A percentile compares a stretch with the other conserved stretches of the same genome.
Conservation (phyloP, 2,797 vertebrate species). For the Tenualosa ilisha region DNA sequence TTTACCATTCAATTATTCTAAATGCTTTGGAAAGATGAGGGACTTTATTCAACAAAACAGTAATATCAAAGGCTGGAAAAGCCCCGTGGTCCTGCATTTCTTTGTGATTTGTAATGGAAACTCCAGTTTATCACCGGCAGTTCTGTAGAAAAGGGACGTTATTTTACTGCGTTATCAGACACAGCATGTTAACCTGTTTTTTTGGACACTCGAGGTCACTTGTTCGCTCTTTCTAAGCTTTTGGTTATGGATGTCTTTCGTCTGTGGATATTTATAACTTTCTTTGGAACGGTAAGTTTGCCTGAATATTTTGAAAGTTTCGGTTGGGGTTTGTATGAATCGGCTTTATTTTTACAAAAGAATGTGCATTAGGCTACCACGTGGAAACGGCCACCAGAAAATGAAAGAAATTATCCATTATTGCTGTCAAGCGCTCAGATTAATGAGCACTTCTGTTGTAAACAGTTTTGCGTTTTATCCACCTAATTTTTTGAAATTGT, state of each 20-base stretch:
- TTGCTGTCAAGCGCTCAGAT: background rate
- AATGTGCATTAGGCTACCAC: background rate
- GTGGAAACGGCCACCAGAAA: background rate
- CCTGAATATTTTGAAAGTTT: background rate
- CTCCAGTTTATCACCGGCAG: background rate
- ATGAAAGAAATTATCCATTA: background rate
- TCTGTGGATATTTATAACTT: conserved; percentile 42
- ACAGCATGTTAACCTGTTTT: background rate
- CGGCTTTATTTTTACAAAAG: background rate
- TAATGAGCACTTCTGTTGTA: background rate
- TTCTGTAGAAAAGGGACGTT: background rate
- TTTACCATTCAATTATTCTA: background rate
- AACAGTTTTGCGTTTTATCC: no score
- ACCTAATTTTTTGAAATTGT: no score
- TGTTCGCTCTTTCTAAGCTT: background rate
- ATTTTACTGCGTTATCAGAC: background rate
- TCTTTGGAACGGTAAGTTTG: conserved; percentile 48
- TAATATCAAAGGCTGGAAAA: background rate
- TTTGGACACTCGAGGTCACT: background rate
- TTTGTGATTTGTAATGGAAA: background rate
- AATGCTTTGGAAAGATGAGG: background rate
- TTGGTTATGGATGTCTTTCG: conserved; percentile 27
- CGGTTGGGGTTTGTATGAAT: background rate
- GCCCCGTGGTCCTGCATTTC: background rate
- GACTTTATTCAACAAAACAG: background rate